A percentile compares a stretch with the other conserved stretches of the same genome.
Evolutionary conservation across 35 echinoderm and acorn worm species (phyloP).

Genomic region (Strongylocentrotus purpuratus): DNA sequence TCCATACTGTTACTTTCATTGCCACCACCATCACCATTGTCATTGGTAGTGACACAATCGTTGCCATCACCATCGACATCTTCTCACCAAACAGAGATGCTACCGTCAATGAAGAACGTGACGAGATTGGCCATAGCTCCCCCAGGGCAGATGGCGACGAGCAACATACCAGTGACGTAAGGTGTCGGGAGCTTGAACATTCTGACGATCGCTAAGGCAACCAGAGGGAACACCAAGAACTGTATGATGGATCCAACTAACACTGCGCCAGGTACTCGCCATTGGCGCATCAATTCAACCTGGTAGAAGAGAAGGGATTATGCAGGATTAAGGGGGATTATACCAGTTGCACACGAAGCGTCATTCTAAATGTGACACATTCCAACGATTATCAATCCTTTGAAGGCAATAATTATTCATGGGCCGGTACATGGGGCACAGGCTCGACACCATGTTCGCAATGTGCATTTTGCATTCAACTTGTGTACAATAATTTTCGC

Average conservation of each 20-base stretch:
- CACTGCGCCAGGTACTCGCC: slow-evolving; percentile 32
- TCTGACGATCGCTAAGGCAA: background rate
- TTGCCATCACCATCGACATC: background rate
- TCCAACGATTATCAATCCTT: no score
- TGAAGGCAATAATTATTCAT: no score
- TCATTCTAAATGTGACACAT: no score
- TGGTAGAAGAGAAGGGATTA: background rate
- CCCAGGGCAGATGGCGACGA: slow-evolving; percentile 45
- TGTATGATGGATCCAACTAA: slow-evolving; percentile 26
- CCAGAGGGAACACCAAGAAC: slow-evolving; percentile 24
- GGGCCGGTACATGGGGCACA: no score
- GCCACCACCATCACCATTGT: no score
- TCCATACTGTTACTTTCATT: no score
- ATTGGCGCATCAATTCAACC: slow-evolving; percentile 46
- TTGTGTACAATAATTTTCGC: no score
- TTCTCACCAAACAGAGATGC: slow-evolving; percentile 43
- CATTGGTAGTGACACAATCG: no score
- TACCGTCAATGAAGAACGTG: slow-evolving; percentile 54
- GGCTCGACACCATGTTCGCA: no score
- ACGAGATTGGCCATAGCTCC: slow-evolving; percentile 30
- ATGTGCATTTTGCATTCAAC: no score
- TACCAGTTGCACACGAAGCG: no score
- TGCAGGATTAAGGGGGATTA: background rate
- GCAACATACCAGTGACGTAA: slow-evolving; percentile 35
- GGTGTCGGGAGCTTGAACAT: slow-evolving; percentile 24